These are phyloP conservation scores for Imbricaverruca yamaguchii DNA, from an alignment of 2,888 invertebrate genomes.

Conservation along the genomic window DNA sequence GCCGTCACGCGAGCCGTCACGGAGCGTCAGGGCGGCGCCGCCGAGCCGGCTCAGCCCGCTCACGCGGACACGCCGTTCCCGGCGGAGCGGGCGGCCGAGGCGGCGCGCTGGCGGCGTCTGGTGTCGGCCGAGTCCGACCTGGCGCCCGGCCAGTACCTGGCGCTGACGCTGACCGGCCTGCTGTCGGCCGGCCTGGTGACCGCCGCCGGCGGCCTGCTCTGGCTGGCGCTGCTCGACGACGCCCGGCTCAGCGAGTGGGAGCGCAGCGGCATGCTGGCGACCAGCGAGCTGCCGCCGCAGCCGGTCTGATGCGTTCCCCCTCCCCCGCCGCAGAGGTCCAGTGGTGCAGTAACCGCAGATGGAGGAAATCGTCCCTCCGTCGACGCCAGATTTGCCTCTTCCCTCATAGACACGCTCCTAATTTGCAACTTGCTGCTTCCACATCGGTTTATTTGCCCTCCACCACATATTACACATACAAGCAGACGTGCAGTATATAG, in stretches of 20 bases:
- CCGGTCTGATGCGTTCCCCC: too few species aligned
- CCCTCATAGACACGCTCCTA: too few species aligned
- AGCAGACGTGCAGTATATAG: too few species aligned
- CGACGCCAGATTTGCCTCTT: too few species aligned
- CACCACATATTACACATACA: too few species aligned
- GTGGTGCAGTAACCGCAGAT: too few species aligned
- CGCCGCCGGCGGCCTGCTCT: not conserved
- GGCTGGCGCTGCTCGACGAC: not conserved
- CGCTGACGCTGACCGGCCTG: not conserved
- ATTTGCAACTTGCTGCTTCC: too few species aligned
- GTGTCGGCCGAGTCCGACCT: not conserved
- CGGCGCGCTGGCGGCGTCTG: not conserved
- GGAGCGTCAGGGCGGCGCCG: not conserved
- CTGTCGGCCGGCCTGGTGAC: not conserved
- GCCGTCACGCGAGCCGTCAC: not conserved
- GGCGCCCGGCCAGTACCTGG: not conserved
- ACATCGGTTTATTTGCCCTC: too few species aligned
- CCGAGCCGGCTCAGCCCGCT: not conserved
- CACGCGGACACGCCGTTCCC: not conserved
- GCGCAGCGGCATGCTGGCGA: not conserved
- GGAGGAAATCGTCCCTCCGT: too few species aligned
- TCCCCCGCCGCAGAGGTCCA: too few species aligned
- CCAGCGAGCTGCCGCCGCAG: too few species aligned
- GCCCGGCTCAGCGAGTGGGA: not conserved
- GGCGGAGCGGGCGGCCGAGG: not conserved